These are phyloP conservation scores for Aselliscus stoliczkanus DNA, from an alignment of 2,797 vertebrate species.

Conservation along the genomic window DNA sequence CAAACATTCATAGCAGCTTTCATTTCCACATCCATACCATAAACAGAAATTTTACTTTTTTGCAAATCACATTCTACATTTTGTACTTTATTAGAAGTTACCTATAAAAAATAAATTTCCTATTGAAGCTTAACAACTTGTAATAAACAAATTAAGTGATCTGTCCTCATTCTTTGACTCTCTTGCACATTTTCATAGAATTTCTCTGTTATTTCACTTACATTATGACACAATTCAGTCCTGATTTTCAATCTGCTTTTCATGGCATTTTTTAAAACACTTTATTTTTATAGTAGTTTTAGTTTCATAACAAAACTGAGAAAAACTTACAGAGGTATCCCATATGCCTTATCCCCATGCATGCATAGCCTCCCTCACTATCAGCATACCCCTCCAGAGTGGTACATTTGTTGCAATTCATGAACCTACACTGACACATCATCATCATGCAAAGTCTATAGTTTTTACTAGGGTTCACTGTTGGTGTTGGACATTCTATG, in stretches of 20 bases:
- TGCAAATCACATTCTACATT: background rate
- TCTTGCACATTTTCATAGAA: background rate
- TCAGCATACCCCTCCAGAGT: background rate
- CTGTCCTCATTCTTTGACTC: background rate
- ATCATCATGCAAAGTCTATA: background rate
- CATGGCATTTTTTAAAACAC: background rate
- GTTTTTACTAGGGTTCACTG: background rate
- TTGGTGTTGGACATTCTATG: background rate
- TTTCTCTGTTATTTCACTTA: background rate
- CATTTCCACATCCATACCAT: background rate
- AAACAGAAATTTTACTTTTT: background rate
- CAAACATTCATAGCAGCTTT: background rate
- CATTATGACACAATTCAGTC: background rate
- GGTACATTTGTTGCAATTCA: background rate
- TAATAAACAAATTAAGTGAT: background rate
- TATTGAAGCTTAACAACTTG: background rate
- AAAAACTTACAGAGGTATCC: background rate
- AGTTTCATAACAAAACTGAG: background rate
- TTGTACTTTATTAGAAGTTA: background rate
- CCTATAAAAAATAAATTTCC: background rate
- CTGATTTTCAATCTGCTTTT: background rate
- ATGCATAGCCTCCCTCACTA: background rate
- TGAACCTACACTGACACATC: background rate
- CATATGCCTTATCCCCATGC: background rate
- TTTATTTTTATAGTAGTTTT: background rate